Percentiles rank a stretch among this genome's conserved stretches.
phyloP scores from a whole-genome alignment of 2,113 vertebrate species.

The Aramus guarauna region DNA sequence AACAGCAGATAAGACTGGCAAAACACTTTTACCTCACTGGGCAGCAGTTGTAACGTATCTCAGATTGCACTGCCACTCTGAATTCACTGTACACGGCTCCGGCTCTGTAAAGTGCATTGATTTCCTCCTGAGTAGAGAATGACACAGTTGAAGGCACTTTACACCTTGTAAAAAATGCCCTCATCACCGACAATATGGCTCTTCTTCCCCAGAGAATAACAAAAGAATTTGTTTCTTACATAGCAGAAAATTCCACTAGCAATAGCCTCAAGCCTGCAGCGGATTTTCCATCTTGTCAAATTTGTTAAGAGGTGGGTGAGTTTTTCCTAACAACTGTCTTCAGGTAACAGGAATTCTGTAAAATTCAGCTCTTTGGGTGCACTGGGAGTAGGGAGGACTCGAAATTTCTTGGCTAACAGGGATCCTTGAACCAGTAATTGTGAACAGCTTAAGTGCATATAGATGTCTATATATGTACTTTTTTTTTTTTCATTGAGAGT shows the following conservation, averaged over 20 bases:
- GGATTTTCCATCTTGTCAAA: neutral
- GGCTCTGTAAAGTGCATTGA: neutral
- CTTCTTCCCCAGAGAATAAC: neutral
- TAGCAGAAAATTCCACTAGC: neutral
- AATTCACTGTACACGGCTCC: neutral
- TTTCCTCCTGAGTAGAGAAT: neutral
- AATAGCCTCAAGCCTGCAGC: neutral
- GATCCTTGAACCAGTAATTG: neutral
- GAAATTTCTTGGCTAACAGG: neutral
- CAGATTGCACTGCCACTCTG: neutral
- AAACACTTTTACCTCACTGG: neutral
- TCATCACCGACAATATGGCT: neutral
- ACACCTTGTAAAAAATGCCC: neutral
- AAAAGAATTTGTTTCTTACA: neutral
- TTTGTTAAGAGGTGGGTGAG: neutral
- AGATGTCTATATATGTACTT: neutral
- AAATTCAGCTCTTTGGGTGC: neutral
- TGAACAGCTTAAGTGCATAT: neutral
- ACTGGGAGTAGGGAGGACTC: neutral
- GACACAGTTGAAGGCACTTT: neutral
- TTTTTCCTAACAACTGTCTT: neutral
- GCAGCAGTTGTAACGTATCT: neutral
- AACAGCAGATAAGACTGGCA: neutral
- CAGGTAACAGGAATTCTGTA: neutral
- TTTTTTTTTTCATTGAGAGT: neutral